Evolutionary conservation across 2,113 vertebrate genomes (phyloP), one percentile per base, ranked within the genome.

Genomic region (Nannospalax galili): DNA sequence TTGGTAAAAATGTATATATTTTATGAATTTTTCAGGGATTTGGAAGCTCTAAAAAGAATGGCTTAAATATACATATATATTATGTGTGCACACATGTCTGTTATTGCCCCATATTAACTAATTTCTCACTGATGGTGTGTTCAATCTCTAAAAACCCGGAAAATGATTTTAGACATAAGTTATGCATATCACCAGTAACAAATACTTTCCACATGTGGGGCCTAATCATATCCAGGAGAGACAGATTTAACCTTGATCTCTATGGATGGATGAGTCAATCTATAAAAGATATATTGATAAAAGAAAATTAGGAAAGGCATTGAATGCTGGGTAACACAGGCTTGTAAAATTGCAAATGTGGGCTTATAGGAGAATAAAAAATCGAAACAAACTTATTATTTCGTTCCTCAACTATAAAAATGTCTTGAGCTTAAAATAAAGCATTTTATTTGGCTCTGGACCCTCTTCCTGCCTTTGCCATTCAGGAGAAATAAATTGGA

Each of bases 401-500:
- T 85, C 35, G 35, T 94, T 94, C 90, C 86, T 95, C 70, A 87
- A 16, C 26, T 11, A 9, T 62, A 48, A 72, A 88, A 95, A 87
- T 87, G 67, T 79, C 30, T 79, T 37, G 60, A 40, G 19, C 74
- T 90, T 95, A 72, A 80, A 88, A 72, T 73, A 91, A 95, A 94
- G 89, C 60, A 45, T 91, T 92, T 95, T 65, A 45, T 92, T 91
- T 91, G 70, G 80, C 79, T 95, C 82, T 74, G 75, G 26, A 45
- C 26, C 65, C 52, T 95, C 73, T 85, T 86, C 62, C 56, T 72
- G 70, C 65, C 95, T 96, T 92, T 94, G 82, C 84, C 89, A 90
- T 92, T 96, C 75, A 90, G 45, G 70, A 30, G n/a, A 74, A 94
- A 95, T 91, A 92, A 91, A 92, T 84, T 95, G 90, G 93, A 93